phyloP scores from a whole-genome alignment of 30 jellyfish, hydroid and myxozoan species.

The Cassiopea xamachana region DNA sequence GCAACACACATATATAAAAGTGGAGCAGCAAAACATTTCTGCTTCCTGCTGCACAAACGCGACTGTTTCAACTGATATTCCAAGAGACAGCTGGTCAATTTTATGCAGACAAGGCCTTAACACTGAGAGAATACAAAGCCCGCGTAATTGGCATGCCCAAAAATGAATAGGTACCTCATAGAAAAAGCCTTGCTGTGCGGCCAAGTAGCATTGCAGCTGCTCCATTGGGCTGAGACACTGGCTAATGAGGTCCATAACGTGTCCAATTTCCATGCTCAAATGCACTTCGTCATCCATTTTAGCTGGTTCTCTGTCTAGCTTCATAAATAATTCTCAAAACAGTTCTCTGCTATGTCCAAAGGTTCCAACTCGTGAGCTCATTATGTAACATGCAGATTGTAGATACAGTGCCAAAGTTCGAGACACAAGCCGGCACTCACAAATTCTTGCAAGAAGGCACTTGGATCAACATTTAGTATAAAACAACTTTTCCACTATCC shows the following conservation, averaged over 20 bases:
- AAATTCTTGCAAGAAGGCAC: not conserved
- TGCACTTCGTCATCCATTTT: conserved; percentile 62
- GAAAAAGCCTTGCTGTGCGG: conserved; percentile 67
- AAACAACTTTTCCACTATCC: not conserved
- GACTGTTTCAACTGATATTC: too few relatives aligned
- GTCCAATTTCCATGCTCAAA: conserved; percentile 65
- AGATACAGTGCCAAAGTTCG: not conserved
- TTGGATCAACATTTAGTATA: too few relatives aligned
- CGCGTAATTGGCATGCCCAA: not conserved
- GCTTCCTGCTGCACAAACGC: too few relatives aligned
- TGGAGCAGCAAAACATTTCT: too few relatives aligned
- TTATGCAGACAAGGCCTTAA: too few relatives aligned
- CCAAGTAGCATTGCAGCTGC: conserved; percentile 71
- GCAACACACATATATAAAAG: too few relatives aligned
- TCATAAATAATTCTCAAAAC: not conserved
- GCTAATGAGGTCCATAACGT: conserved; percentile 73
- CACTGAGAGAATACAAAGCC: too few relatives aligned
- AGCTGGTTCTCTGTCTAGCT: not conserved
- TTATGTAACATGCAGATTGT: not conserved
- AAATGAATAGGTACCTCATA: conserved; percentile 39
- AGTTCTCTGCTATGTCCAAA: not conserved
- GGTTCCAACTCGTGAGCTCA: not conserved
- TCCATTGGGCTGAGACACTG: conserved; percentile 81
- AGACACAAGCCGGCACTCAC: not conserved
- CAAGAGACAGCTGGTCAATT: too few relatives aligned